Conservation (phyloP, 1,140 invertebrate genomes). For the Heliothis subflexa region DNA sequence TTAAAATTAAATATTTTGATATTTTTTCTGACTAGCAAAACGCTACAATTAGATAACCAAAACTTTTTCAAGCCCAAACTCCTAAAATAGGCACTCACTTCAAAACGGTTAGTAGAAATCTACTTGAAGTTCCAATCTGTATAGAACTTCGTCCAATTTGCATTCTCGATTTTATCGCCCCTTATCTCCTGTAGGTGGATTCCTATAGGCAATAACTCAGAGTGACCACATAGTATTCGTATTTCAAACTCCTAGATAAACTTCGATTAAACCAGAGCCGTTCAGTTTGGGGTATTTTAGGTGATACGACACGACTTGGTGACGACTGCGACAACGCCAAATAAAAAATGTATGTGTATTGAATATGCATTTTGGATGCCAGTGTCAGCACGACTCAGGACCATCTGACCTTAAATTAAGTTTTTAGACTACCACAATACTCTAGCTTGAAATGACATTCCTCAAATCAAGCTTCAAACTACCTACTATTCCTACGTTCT, state of each 20-base stretch:
- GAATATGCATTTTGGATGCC: too few species aligned
- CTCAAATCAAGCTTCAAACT: too few species aligned
- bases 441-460: too few species aligned
- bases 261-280: conserved; percentile 52
- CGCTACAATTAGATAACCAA: background rate
- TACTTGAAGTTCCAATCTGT: conserved; percentile 5
- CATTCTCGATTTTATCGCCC: background rate
- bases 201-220: conserved; percentile 30
- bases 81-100: background rate
- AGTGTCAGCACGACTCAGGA: too few species aligned
- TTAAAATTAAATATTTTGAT: too few species aligned
- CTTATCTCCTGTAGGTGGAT: background rate
- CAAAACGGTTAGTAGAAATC: background rate
- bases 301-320: conserved; percentile 33
- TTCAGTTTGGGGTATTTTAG: conserved; percentile 17
- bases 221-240: conserved; percentile 40
- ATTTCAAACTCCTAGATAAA: conserved; percentile 55
- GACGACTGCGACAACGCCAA: background rate
- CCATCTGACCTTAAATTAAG: too few species aligned
- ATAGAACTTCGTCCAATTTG: background rate
- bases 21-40: too few species aligned
- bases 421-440: too few species aligned
- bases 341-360: too few species aligned
- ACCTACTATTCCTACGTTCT: too few species aligned
- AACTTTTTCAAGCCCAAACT: background rate